Base-by-base conservation (phyloP, 2,113 vertebrate genomes). In the Bubo scandiacus region DNA sequence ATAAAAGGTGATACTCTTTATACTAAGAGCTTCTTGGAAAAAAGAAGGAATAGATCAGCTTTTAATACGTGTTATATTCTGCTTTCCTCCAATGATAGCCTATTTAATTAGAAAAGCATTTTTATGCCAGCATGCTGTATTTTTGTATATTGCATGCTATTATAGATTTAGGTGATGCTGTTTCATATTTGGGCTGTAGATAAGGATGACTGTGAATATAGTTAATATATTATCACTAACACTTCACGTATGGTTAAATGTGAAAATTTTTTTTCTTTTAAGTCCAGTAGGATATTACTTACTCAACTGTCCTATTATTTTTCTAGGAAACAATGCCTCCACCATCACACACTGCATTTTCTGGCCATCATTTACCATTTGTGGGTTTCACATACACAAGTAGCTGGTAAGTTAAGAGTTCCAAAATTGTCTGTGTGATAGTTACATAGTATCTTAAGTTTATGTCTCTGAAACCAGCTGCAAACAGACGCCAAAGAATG, bases 371-470 rank as follows among this genome's bases (percentile, higher is more conserved):
- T 96, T 98, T 99, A 73, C 99, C 99, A 29, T 99, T 99, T 95
- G 98, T 99, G 82, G 99, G 99, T 88, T 99, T 99, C 97, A 99
- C 99, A 40, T 99, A 99, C 63, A 99, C 99, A 78, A 99, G 99
- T 98, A 99, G 99, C 98, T 99, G 99, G 99, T 99, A 98, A 99
- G 99, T 98, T 62, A 45, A 71, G 54, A 83, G 10, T 52, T 88
- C 42, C 27, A 34, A 22, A 87, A 27, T 36, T 55, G 6, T 66
- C 43, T 54, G 15, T 63, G n/a, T 20, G 5, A 14, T 68, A 26
- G 20, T 58, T 85, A 42, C 3, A 34, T 18, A 30, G 9, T 74
- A 27, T 27, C 54, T 3, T 17, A 40, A 70, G 32, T 55, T 92
- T 62, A 54, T 84, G 21, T 62, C 43, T 81, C 45, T 67, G 54